Base-by-base conservation (phyloP, 2,888 invertebrate species). In the Lampropteryx suffumata region DNA sequence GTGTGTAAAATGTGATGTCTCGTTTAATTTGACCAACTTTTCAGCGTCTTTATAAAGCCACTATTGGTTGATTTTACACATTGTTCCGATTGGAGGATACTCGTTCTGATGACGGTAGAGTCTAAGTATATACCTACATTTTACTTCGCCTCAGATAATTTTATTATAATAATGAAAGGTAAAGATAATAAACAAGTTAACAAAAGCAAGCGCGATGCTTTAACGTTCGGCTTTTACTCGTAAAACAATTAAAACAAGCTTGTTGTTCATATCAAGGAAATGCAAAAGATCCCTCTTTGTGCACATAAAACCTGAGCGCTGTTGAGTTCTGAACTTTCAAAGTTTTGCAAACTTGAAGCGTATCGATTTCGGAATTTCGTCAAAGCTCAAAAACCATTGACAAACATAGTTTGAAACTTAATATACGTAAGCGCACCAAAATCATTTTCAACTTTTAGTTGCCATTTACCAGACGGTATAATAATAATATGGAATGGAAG, bases 401-500 rank as follows among this genome's bases (percentile, higher is more conserved):
- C 46, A 46, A 46, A 44, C 36, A n/a, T n/a, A 54, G 14, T 35
- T 45, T 32, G 10, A 43, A 56, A 51, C 29, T 42, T 34, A n/a
- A n/a, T n/a, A n/a, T n/a, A n/a, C n/a, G n/a, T 35, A 39, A 14
- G 27, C 30, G 28, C 13, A 21, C 11, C 2, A 32, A 30, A 39
- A 33, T n/a, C n/a, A 27, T 27, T 46, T 36, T 32, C 32, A 29
- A 33, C 27, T 79, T 79, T 79, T 82, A 86, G 85, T 85, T 85
- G 80, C 74, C 76, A 73, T 77, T 79, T 76, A 78, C 78, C 76
- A 80, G 24, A 50, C 65, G 68, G 57, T 50, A 71, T 75, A 13
- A n/a, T 13, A 6, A 82, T 76, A 76, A 41, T 82, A 82, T 82
- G 79, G 74, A 7, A 24, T 35, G 7, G 10, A 68, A 72, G 76